Base-by-base conservation (phyloP, 2,888 invertebrate genomes). In the Pelosia muscerda region DNA sequence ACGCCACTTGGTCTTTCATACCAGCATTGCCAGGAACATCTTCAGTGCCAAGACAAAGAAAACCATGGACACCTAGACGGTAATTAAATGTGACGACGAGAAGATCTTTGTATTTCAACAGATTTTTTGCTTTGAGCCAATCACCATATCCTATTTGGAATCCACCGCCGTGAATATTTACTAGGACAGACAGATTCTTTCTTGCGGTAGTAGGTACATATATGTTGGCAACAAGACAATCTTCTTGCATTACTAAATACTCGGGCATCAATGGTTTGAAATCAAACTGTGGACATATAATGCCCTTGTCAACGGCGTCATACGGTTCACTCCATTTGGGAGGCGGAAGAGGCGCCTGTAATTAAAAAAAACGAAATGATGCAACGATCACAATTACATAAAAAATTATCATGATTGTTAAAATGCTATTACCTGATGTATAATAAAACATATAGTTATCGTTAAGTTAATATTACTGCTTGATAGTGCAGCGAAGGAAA, bases 11-110 rank as follows among this genome's bases (percentile, higher is more conserved):
- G 63, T 87, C 86, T 65, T 86, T 87, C 76, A 86, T 77, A 0
- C 86, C 87, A 6, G 85, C 86, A 53, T 88, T 88, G 5, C 88
- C 88, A 8, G 88, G 88, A 49, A 64, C 77, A 25, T 74, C 73
- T 57, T 86, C 74, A 0, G 87, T 87, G 3, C 87, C 87, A 4
- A 87, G 66, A 69, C 87, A 88, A 5, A 88, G 73, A 57, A 86
- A 87, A 0, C 88, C 88, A 8, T 83, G 82, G 2, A 79, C 60
- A 2, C 80, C 84, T 0, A 87, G 72, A 0, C 86, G 82, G 59
- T 85, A 85, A 65, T 87, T 87, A n/a, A 86, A 85, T 0, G 75
- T 79, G 0, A 86, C 82, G 0, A 73, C 65, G 1, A 86, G 79
- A 0, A 84, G 60, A 63, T 84, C 81, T 56, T 81, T 75, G n/a